phyloP scores from a whole-genome alignment of 2,888 invertebrate genomes.

The Pasiphila rectangulata region DNA sequence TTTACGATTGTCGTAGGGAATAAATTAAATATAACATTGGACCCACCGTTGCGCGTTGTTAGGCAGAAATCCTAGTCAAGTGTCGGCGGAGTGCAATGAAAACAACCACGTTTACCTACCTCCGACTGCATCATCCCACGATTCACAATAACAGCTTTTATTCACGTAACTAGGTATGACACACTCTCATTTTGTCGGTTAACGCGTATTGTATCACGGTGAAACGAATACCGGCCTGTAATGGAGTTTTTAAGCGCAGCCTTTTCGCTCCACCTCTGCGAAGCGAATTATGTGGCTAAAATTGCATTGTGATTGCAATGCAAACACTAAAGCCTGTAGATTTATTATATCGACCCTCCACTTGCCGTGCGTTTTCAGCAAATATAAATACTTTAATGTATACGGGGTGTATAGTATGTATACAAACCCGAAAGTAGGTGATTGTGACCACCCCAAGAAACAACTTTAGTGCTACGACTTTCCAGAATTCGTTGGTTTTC shows the following conservation, averaged over 20 bases:
- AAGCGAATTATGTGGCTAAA: conserved; percentile 65
- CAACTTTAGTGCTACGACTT: no score
- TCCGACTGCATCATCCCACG: conserved; percentile 44
- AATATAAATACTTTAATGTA: conserved; percentile 6
- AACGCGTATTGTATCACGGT: conserved; percentile 71
- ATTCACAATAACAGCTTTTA: conserved; percentile 74
- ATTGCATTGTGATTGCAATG: conserved; percentile 57
- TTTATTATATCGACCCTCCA: conserved; percentile 56
- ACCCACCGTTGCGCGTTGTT: conserved; percentile 41
- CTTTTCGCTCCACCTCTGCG: conserved; percentile 53
- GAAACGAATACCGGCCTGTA: conserved; percentile 67
- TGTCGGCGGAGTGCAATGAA: conserved; percentile 60
- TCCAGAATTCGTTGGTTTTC: no score
- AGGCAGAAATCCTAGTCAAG: conserved; percentile 68
- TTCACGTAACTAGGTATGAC: conserved; percentile 72
- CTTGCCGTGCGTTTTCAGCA: conserved; percentile 36
- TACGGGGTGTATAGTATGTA: no score
- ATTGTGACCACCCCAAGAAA: no score
- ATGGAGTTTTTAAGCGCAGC: conserved; percentile 70
- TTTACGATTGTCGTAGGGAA: no score
- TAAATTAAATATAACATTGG: no score
- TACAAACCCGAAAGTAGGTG: not conserved
- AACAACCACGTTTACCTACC: conserved; percentile 70
- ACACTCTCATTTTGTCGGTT: conserved; percentile 71
- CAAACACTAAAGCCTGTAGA: conserved; percentile 52